Base-by-base conservation (phyloP, 2,888 invertebrate species). In the Archips crataeganus region DNA sequence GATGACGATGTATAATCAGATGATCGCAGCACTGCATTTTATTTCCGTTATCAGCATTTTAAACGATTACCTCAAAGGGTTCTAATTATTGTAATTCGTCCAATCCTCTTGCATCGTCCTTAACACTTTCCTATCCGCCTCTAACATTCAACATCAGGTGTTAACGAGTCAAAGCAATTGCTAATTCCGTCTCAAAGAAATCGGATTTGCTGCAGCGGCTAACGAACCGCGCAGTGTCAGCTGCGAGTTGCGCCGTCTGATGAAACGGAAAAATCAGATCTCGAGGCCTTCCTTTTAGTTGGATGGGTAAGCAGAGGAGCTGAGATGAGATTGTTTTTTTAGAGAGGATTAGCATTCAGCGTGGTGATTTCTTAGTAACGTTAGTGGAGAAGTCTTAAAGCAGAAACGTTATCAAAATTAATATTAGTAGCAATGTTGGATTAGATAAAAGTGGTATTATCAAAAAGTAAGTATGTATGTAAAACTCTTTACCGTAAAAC, bases 141-240 rank as follows among this genome's bases (percentile, higher is more conserved):
- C 75, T 76, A 74, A 75, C 75, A 77, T 76, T 75, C 78, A 78
- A 77, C 80, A 78, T 78, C 80, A 83, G 84, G 86, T 85, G 85
- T 85, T 87, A 90, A 89, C 88, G 81, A 84, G 79, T 82, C 85
- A 88, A 89, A 90, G 87, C 86, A 88, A 90, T 90, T 88, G 88
- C 88, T 90, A 90, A 92, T 92, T 88, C 84, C 78, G 85, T 87
- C 85, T 86, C 86, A 87, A 90, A 90, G 89, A 87, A 89, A 89
- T 87, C 82, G 81, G 86, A 88, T 90, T 86, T 84, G 81, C 82
- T 79, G 80, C 72, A 79, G 78, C 57, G 81, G 72, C 82, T 92
- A 92, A 92, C 90, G 91, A 92, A 90, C 87, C 89, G 82, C 77
- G 65, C 78, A 79, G 79, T 82, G 85, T 82, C 86, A 86, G 86